A percentile compares a stretch with the other conserved stretches of the same genome.
These are phyloP conservation scores for Andrena bicolor DNA, from an alignment of 2,888 invertebrate species.

Conservation along the genomic window DNA sequence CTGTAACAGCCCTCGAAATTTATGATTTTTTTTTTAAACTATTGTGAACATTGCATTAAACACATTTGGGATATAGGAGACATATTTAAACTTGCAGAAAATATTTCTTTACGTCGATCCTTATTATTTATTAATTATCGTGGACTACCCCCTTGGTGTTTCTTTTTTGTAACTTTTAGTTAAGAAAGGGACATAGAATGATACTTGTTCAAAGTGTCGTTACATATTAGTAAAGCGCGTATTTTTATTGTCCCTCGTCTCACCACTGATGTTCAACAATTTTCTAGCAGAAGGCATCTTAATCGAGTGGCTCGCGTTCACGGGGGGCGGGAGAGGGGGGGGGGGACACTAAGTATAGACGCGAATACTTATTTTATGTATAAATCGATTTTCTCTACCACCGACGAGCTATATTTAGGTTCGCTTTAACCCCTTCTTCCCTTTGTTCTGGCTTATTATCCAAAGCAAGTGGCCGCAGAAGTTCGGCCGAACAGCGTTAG, in stretches of 20 bases:
- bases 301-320: slow-evolving; percentile 40
- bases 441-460: slow-evolving; percentile 47
- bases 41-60: too few species aligned
- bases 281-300: slow-evolving; percentile 37
- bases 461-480: slow-evolving; percentile 18
- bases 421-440: slow-evolving; percentile 24
- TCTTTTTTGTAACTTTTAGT: too few species aligned
- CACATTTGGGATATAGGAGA: too few species aligned
- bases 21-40: too few species aligned
- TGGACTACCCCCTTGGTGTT: too few species aligned
- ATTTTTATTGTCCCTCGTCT: slow-evolving; percentile 23
- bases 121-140: too few species aligned
- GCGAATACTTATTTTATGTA: slow-evolving; percentile 62
- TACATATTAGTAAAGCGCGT: background rate
- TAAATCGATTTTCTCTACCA: slow-evolving; percentile 59
- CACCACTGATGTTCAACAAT: slow-evolving; percentile 11
- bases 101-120: too few species aligned
- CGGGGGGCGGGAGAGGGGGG: slow-evolving; percentile 11
- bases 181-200: too few species aligned
- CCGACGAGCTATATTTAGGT: slow-evolving; percentile 54
- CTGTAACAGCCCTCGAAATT: too few species aligned
- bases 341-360: slow-evolving; percentile 54
- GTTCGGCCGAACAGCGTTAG: slow-evolving; percentile 19
- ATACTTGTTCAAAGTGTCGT: background rate
- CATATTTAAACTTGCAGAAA: too few species aligned